A percentile compares a stretch with the other conserved stretches of the same genome.
Evolutionary conservation across 2,888 invertebrate genomes (phyloP).

Genomic region (Chrysopilus asiliformis): DNA sequence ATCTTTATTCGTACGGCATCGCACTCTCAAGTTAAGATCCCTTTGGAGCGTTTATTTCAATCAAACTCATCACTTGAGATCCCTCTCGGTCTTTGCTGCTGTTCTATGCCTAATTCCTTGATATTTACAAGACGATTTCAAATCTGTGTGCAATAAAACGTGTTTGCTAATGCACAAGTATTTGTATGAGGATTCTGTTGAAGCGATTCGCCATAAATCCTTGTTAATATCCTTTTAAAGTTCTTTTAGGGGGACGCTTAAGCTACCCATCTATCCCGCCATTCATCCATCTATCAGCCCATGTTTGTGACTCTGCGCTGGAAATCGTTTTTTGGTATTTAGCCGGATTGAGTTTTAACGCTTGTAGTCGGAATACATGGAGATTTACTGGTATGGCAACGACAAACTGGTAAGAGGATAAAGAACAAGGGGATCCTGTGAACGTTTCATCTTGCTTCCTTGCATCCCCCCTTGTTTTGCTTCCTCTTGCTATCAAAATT

Average conservation of each 20-base stretch:
- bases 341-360: neutral
- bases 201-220: conserved; percentile 5
- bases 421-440: too few relatives aligned
- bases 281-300: too few relatives aligned
- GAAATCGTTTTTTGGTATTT: neutral
- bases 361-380: neutral
- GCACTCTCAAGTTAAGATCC: too few relatives aligned
- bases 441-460: too few relatives aligned
- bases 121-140: neutral
- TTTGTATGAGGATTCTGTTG: too few relatives aligned
- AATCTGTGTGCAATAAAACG: neutral
- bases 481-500: too few relatives aligned
- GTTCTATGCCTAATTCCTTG: too few relatives aligned
- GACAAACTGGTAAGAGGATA: too few relatives aligned
- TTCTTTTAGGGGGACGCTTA: neutral
- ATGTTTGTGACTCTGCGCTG: neutral
- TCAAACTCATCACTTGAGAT: neutral
- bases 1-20: too few relatives aligned
- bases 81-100: neutral
- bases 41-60: neutral
- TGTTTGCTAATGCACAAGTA: too few relatives aligned
- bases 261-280: too few relatives aligned
- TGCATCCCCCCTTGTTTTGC: too few relatives aligned
- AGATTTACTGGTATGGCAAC: neutral
- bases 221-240: conserved; percentile 9